These are phyloP conservation scores for Coptotermes formosanus DNA, from an alignment of 1,140 invertebrate species.

Conservation along the genomic window DNA sequence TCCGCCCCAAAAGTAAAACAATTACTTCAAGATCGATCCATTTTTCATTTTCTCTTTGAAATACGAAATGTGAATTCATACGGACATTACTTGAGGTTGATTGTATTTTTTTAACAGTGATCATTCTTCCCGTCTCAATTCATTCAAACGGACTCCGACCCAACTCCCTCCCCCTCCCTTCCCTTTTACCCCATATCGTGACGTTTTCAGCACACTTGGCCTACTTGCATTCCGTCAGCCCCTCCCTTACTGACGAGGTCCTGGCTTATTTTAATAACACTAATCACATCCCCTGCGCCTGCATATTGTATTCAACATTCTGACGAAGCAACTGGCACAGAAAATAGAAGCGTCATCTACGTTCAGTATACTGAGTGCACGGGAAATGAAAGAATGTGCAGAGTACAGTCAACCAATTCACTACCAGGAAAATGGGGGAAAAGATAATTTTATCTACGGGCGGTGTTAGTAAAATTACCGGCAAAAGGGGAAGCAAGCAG, in stretches of 20 bases:
- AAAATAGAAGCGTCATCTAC: background rate
- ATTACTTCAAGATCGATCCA: background rate
- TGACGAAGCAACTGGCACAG: background rate
- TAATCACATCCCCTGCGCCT: background rate
- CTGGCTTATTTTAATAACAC: background rate
- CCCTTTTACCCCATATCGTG: too few species aligned
- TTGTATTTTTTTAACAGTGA: background rate
- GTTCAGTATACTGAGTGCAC: too few species aligned
- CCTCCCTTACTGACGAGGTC: background rate
- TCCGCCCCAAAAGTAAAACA: background rate
- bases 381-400: background rate
- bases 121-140: background rate
- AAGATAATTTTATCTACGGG: background rate
- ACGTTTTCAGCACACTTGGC: too few species aligned
- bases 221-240: background rate
- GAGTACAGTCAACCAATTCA: background rate
- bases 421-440: background rate
- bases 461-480: too few species aligned
- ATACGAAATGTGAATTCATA: background rate
- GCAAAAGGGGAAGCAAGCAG: too few species aligned
- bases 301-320: constrained; percentile 5
- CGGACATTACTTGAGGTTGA: background rate
- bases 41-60: background rate
- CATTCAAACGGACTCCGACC: background rate
- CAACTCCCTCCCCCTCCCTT: too few species aligned